A percentile compares a stretch with the other conserved stretches of the same genome.
Evolutionary conservation across 2,888 invertebrate species (phyloP).

Genomic region (Hoplodrina blanda): DNA sequence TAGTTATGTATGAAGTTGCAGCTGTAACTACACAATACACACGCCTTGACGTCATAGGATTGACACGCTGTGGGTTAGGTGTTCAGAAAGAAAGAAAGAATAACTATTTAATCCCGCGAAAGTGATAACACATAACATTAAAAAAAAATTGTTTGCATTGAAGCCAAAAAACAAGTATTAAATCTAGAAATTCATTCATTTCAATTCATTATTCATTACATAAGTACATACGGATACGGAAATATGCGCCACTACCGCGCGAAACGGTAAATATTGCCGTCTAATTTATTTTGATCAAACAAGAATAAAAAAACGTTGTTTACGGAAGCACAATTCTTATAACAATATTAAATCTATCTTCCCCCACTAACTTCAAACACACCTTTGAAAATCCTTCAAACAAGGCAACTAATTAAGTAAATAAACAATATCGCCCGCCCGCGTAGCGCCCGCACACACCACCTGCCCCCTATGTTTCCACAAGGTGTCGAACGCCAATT

Average conservation of each 20-base stretch:
- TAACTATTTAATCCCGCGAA: too few species aligned
- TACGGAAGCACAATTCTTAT: background rate
- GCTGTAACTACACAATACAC: background rate
- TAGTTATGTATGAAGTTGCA: conserved; percentile 13
- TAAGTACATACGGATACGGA: too few species aligned
- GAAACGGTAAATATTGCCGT: too few species aligned
- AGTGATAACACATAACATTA: too few species aligned
- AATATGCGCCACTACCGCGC: too few species aligned
- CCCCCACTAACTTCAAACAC: conserved; percentile 14
- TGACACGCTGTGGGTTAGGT: too few species aligned
- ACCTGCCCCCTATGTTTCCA: conserved; percentile 47
- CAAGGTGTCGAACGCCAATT: conserved; percentile 63
- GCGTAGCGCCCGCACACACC: conserved; percentile 3
- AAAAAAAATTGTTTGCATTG: too few species aligned
- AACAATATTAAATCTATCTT: background rate
- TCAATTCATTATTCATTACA: too few species aligned
- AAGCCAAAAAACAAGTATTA: too few species aligned
- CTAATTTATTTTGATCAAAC: background rate
- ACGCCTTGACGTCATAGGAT: too few species aligned
- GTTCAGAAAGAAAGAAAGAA: too few species aligned
- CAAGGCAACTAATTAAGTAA: conserved; percentile 7
- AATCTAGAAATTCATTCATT: too few species aligned
- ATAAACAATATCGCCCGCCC: conserved; percentile 18
- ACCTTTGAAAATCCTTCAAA: conserved; percentile 31
- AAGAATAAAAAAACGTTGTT: background rate